Percentiles rank a stretch among this genome's conserved stretches.
Conservation (phyloP, 2,113 vertebrate species). For the Poeciliopsis turrubarensis region DNA sequence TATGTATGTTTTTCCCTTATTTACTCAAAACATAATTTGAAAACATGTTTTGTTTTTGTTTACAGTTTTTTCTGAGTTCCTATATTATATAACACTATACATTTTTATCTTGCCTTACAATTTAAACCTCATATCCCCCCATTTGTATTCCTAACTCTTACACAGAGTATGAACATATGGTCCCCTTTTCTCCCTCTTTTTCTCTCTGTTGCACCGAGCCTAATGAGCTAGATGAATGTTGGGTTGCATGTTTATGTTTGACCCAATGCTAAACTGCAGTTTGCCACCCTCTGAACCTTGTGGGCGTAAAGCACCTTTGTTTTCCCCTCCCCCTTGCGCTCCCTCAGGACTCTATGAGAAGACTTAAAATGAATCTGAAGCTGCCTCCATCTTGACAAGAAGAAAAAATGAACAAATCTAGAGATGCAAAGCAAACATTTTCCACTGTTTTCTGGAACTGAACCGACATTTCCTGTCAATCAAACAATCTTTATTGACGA, state of each 20-base stretch:
- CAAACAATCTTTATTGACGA: too few relatives aligned
- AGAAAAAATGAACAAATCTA: slow-evolving; percentile 19
- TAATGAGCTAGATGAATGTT: slow-evolving; percentile 73
- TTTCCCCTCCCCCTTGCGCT: slow-evolving; percentile 10
- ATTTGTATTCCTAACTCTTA: slow-evolving; percentile 67
- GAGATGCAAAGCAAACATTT: not conserved
- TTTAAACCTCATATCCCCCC: slow-evolving; percentile 14
- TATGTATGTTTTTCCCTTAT: too few relatives aligned
- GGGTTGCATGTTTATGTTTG: slow-evolving; percentile 65
- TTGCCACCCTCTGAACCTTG: slow-evolving; percentile 44
- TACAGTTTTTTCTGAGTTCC: too few relatives aligned
- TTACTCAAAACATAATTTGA: too few relatives aligned
- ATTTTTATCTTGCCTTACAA: not conserved
- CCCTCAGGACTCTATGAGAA: slow-evolving; percentile 19
- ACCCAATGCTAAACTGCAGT: slow-evolving; percentile 72
- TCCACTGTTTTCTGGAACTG: not conserved
- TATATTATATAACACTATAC: too few relatives aligned
- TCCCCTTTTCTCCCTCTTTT: slow-evolving; percentile 40
- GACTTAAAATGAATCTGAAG: slow-evolving; percentile 36
- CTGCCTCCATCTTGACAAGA: not conserved
- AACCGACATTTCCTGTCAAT: not conserved
- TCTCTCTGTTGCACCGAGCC: slow-evolving; percentile 16
- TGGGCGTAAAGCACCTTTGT: slow-evolving; percentile 45
- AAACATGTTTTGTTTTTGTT: too few relatives aligned
- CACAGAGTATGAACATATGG: slow-evolving; percentile 77